Base-by-base conservation (phyloP, 2,797 vertebrate species). In the Apogon hyalosoma region DNA sequence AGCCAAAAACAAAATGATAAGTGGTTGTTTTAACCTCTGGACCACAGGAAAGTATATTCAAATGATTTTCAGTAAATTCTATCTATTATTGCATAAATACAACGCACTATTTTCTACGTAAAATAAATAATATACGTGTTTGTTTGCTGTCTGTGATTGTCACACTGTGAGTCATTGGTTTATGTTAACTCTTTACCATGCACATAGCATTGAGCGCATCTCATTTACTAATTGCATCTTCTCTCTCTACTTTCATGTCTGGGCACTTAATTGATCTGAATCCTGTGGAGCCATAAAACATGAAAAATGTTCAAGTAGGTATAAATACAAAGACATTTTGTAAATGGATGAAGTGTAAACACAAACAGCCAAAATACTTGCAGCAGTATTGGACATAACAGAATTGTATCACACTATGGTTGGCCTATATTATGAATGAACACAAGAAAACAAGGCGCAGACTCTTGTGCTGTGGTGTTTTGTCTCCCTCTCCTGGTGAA, bases 11-110 rank as follows among this genome's bases (percentile, higher is more conserved):
- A 51, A 53, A 70, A 70, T 51, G 7, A 51, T 50, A 14, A 31
- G 40, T 60, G 12, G 33, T 40, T 74, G 31, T 63, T 71, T 54
- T 76, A 48, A 61, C 64, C 60, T 63, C 31, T 67, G 41, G 28
- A 42, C 36, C 36, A 4, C n/a, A 47, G 7, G 36, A 31, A 51
- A 2, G 60, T 43, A 42, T 43, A 72, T 58, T 60, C 3, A 11
- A 11, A 48, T n/a, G 3, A 47, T 31, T 45, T 24, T 38, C 16
- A 5, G 16, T 38, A 41, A 16, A 36, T 68, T 50, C 28, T 47
- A 16, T 48, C 28, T 41, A 28, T 53, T 11, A 61, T 28, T 14
- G 31, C 13, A 6, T 47, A 6, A 24, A 53, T 40, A 49, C 33
- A 18, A 3, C 40, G 15, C 7, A 14, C n/a, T 41, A 2, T 16